These are phyloP conservation scores for Crematogaster levior DNA, from an alignment of 2,888 invertebrate species.

Conservation along the genomic window DNA sequence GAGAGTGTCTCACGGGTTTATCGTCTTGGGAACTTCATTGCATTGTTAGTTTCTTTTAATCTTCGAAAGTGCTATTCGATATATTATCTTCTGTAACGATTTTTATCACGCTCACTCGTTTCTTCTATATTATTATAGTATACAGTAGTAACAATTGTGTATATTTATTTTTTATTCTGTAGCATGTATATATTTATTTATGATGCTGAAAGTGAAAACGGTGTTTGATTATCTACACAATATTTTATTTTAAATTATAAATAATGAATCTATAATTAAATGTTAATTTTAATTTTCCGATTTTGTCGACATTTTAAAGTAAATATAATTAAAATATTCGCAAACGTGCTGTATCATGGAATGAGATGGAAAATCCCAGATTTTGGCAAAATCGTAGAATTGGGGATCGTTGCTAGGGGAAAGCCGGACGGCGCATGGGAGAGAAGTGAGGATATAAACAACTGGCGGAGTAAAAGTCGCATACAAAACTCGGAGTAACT, in stretches of 20 bases:
- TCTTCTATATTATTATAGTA: neutral
- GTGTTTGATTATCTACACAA: neutral
- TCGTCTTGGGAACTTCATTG: conserved; percentile 19
- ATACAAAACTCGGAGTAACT: conserved; percentile 73
- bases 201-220: neutral
- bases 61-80: conserved; percentile 22
- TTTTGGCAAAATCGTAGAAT: conserved; percentile 33
- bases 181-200: neutral
- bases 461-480: conserved; percentile 74
- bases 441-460: conserved; percentile 69
- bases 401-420: neutral
- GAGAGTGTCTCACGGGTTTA: neutral
- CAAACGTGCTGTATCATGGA: neutral
- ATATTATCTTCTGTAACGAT: neutral
- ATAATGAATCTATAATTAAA: neutral
- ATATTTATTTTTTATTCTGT: neutral
- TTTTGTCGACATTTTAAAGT: neutral
- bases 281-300: neutral
- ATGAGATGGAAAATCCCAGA: conserved; percentile 18
- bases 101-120: neutral
- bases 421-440: conserved; percentile 27
- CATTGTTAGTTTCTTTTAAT: conserved; percentile 38
- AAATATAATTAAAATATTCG: neutral
- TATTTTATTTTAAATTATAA: neutral
- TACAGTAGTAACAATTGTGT: neutral